These are phyloP conservation scores for Pelodytes ibericus DNA, from an alignment of 2,797 vertebrate species.

Conservation along the genomic window DNA sequence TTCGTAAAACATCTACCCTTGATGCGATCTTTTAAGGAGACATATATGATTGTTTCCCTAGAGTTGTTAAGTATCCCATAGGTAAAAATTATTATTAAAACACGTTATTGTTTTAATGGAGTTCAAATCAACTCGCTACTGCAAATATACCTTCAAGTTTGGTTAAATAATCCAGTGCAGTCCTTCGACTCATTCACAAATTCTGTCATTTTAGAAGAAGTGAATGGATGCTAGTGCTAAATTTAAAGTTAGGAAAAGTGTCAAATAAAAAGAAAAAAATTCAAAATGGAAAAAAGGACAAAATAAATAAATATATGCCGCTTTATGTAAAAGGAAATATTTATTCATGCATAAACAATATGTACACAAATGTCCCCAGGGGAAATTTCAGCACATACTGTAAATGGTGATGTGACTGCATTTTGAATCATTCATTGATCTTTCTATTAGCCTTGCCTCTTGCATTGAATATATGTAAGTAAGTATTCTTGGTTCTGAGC, in stretches of 20 bases:
- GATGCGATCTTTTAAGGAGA: no score
- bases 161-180: slow-evolving; percentile 5
- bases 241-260: not conserved
- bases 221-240: not conserved
- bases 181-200: slow-evolving; percentile 1
- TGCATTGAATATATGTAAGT: no score
- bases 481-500: no score
- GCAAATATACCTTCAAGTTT: not conserved
- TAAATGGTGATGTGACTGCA: slow-evolving; percentile 26
- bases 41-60: no score
- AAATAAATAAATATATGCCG: not conserved
- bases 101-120: no score
- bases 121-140: not conserved
- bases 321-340: no score
- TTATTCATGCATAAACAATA: no score
- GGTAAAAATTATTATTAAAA: no score
- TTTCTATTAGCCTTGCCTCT: slow-evolving; percentile 3
- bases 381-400: slow-evolving; percentile 21
- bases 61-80: no score
- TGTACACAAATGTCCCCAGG: slow-evolving; percentile 43
- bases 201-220: not conserved
- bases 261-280: not conserved
- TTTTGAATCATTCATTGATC: slow-evolving; percentile 28
- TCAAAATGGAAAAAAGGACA: not conserved
- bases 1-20: no score